These are phyloP conservation scores for Aphelocoma coerulescens DNA, from an alignment of 2,113 vertebrate genomes.

Conservation along the genomic window DNA sequence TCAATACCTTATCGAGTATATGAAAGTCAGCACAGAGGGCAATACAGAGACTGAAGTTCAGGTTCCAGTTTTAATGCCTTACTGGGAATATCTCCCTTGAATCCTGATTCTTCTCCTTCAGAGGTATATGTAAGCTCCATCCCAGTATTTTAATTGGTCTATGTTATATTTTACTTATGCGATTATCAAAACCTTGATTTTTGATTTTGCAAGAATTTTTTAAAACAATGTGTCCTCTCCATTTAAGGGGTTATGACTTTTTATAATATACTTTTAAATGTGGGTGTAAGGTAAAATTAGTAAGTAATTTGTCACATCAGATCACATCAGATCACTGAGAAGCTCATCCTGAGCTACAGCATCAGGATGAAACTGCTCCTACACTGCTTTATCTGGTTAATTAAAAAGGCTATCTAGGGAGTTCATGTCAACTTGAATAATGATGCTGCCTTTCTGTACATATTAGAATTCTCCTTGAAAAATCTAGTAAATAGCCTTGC, in stretches of 20 bases:
- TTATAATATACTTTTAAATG: not conserved
- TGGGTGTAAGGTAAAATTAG: not conserved
- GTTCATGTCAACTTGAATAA: slow-evolving; percentile 68
- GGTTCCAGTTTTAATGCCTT: not conserved
- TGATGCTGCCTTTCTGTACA: slow-evolving; percentile 46
- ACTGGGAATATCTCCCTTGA: not conserved
- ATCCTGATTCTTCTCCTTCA: not conserved
- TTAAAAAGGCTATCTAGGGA: slow-evolving; percentile 67
- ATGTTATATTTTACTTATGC: not conserved
- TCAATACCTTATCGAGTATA: not conserved
- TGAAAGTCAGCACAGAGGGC: not conserved
- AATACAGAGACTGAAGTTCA: not conserved
- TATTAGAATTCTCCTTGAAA: slow-evolving; percentile 59
- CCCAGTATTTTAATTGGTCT: not conserved
- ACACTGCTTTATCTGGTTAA: slow-evolving; percentile 61
- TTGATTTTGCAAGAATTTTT: not conserved
- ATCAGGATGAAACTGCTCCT: not conserved
- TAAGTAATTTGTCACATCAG: not conserved
- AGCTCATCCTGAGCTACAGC: not conserved
- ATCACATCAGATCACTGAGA: not conserved
- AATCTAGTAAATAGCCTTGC: slow-evolving; percentile 31
- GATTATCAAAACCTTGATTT: not conserved
- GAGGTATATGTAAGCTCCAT: not conserved
- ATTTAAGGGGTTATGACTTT: not conserved
- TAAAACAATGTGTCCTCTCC: not conserved